Evolutionary conservation across 2,888 invertebrate species (phyloP), one percentile per base, ranked within the genome.

Genomic region (Hyposoter dolosus): DNA sequence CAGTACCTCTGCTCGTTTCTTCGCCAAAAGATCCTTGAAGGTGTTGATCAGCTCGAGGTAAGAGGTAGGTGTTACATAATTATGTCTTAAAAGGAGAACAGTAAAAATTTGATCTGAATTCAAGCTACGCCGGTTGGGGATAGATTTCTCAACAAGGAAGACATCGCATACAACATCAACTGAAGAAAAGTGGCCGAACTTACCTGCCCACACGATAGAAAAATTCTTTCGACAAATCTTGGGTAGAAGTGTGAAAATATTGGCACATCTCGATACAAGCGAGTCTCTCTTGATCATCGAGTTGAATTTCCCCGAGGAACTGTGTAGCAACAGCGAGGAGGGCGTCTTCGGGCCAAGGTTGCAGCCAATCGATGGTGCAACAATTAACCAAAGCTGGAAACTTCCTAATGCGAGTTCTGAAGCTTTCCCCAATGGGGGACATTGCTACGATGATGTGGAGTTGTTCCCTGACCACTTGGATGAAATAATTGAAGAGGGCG

Each of bases 281-380:
- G 15, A 95, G 93, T 23, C 97, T 95, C 92, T 98, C 98, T 17
- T 96, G 93, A 0, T 96, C 95, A 0, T 96, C 96, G 72, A 99
- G 94, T 88, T 98, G 97, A 43, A 98, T 96, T 82, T 97, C 97
- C 77, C 96, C 96, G 17, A 99, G 94, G 94, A 98, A 94, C 89
- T 95, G 95, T 0, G 96, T 97, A 0, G 99, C 98, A 0, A 99
- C 98, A 0, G 98, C 98, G 43, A 98, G 94, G 43, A 99, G 94
- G 0, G 99, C 99, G 94, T 99, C 99, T 90, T 98, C 96, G 0
- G 99, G 99, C 99, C 99, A 99, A 66, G 98, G 96, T 95, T 98
- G 98, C 94, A 99, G 97, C 99, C 99, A 99, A 93, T 99, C 98
- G 87, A 99, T 98, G 0, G 98, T 99, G 93, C 99, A 99, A 93